phyloP scores from a whole-genome alignment of 2,797 vertebrate species.

The Chelidonichthys spinosus region DNA sequence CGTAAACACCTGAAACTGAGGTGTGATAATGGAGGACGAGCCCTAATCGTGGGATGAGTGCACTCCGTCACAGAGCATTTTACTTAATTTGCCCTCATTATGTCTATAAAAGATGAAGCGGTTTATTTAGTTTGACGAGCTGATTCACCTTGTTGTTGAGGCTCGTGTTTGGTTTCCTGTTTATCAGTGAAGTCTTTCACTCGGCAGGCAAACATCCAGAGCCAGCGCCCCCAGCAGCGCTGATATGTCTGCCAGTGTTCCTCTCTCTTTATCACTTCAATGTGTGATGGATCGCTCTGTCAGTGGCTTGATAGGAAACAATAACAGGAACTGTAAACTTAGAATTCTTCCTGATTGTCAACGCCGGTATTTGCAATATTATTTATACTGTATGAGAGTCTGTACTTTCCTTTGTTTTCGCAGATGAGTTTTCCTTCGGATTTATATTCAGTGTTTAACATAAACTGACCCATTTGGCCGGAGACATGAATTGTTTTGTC shows the following conservation, averaged over 20 bases:
- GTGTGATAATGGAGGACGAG: conserved; percentile 38
- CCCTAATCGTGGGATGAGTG: neutral
- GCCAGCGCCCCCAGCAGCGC: conserved; percentile 72
- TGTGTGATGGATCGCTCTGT: conserved; percentile 80
- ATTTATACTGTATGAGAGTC: conserved; percentile 69
- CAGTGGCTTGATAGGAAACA: conserved; percentile 83
- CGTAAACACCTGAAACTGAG: conserved; percentile 78
- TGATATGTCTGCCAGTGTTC: conserved; percentile 78
- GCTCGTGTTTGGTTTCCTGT: conserved; percentile 73
- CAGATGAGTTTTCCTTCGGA: conserved; percentile 32
- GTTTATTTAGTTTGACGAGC: conserved; percentile 9
- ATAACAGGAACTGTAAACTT: conserved; percentile 88
- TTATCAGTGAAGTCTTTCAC: conserved; percentile 64
- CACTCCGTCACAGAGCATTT: neutral
- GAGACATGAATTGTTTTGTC: conserved; percentile 23
- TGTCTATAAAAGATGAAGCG: conserved; percentile 9
- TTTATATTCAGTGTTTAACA: conserved; percentile 29
- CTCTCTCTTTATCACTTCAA: conserved; percentile 74
- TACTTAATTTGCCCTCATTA: neutral
- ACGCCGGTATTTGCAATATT: conserved; percentile 74
- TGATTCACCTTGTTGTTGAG: conserved; percentile 35
- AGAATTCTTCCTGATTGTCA: conserved; percentile 76
- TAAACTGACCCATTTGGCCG: conserved; percentile 20
- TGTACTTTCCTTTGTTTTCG: conserved; percentile 70
- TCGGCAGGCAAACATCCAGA: conserved; percentile 67